phyloP scores from a whole-genome alignment of 2,113 vertebrate species.

The Dromaius novaehollandiae region DNA sequence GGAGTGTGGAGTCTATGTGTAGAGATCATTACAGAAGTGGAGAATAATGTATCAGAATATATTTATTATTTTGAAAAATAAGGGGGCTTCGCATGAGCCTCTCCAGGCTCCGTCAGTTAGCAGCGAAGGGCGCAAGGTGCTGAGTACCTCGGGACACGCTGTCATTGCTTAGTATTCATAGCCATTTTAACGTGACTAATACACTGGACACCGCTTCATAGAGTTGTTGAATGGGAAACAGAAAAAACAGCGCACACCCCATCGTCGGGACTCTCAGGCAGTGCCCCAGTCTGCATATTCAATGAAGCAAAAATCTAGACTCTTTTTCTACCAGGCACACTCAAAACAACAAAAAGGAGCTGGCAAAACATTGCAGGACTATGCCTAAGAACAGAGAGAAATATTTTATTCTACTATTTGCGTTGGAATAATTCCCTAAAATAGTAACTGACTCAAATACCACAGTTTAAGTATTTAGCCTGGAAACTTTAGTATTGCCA shows the following conservation, averaged over 20 bases:
- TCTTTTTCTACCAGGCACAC: fast-evolving
- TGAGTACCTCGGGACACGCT: not conserved
- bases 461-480: not conserved
- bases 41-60: not conserved
- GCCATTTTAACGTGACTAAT: not conserved
- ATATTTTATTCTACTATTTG: not conserved
- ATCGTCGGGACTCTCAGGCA: not conserved
- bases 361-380: not conserved
- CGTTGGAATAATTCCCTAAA: not conserved
- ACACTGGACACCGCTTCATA: not conserved
- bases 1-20: not conserved
- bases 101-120: too few relatives aligned
- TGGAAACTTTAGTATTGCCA: not conserved
- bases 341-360: not conserved
- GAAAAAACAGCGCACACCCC: not conserved
- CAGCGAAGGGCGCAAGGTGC: not conserved
- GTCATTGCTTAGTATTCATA: not conserved
- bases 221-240: not conserved
- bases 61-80: not conserved
- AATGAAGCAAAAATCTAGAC: not conserved
- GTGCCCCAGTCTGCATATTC: not conserved
- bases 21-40: not conserved
- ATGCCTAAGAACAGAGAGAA: not conserved
- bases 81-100: not conserved
- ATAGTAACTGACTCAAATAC: not conserved